Evolutionary conservation across 2,113 vertebrate species (phyloP), one percentile per base, ranked within the genome.

Genomic region (Spea bombifrons): DNA sequence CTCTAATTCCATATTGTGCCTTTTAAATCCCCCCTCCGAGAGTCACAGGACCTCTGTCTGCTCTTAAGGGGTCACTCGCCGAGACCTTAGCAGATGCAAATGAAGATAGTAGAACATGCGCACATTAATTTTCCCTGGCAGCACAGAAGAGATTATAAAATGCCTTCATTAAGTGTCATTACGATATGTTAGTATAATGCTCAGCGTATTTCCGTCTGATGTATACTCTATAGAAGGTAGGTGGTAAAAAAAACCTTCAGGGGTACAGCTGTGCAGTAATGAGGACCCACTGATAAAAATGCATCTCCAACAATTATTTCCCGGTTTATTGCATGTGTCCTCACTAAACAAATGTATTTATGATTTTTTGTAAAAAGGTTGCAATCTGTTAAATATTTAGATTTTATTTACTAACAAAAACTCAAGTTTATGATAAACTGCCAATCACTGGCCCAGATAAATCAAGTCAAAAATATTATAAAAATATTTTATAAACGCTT

Each of bases 1-100:
- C 5, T 30, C 4, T 55, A 17, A 43, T 17, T 8, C 70, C 70
- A 59, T 66, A 80, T 73, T 80, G 70, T 73, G 63, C 63, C 10
- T 7, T 67, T 64, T 77, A 52, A 45, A 17, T 55, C 61, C 55
- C 1, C 50, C 68, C 9, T 46, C 55, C 61, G 57, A 48, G 65
- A 68, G 59, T 47, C 52, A 78, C 76, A 78, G 72, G 71, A 44
- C 57, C 5, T 55, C 75, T 61, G 16, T 55, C 75, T n/a, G 75
- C 75, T 63, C 66, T 71, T 77, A 43, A 73, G 61, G 47, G 77
- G 70, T 67, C 77, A 79, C 70, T 52, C 49, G 59, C 50, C 46
- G 75, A 66, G 75, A 76, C 52, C 75, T 66, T 66, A 68, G 75
- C 52, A 52, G 47, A 72, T 79, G 70, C 77, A 67, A 79, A 79